Conservation (phyloP, 2,797 vertebrate species). For the Paramormyrops hopkinsi region DNA sequence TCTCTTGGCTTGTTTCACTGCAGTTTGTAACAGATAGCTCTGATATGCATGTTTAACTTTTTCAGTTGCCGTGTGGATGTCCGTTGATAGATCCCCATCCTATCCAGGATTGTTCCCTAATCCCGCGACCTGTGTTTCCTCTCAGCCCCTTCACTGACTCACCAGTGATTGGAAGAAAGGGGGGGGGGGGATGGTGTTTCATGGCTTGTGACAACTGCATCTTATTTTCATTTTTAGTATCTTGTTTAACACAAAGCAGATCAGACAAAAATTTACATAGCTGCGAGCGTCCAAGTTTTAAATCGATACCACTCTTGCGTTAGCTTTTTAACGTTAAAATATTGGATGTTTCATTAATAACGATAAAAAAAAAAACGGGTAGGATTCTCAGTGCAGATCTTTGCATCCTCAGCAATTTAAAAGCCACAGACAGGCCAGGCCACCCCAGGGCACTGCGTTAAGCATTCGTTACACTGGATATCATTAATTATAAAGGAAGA, state of each 20-base stretch:
- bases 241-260: not conserved
- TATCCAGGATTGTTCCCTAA: not conserved
- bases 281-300: not conserved
- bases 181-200: not conserved
- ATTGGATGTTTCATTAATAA: not conserved
- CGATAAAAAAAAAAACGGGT: not conserved
- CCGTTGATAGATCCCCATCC: not conserved
- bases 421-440: not conserved
- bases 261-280: not conserved
- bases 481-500: not conserved
- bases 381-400: not conserved
- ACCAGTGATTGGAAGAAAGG: not conserved
- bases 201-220: not conserved
- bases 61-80: not conserved
- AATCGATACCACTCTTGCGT: not conserved
- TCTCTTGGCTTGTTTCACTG: not conserved
- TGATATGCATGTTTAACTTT: not conserved
- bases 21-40: not conserved
- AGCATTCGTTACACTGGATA: conserved; percentile 3
- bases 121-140: not conserved
- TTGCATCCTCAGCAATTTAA: not conserved
- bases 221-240: not conserved
- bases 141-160: not conserved
- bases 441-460: not conserved
- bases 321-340: not conserved